Evolutionary conservation across 1,140 invertebrate genomes (phyloP), one percentile per base, ranked within the genome.

Genomic region (Lepidurus arcticus): DNA sequence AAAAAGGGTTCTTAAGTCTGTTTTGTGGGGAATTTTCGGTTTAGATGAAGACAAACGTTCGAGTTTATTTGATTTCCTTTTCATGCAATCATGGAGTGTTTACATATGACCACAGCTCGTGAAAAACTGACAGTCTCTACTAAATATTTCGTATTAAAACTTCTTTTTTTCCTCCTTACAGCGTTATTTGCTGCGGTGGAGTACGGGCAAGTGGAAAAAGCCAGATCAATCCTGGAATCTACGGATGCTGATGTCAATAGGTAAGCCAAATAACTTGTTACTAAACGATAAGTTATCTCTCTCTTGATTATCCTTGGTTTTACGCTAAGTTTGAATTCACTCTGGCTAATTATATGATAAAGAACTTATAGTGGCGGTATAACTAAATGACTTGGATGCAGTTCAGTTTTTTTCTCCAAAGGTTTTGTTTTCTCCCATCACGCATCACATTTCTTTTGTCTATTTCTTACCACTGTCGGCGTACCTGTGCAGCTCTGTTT

Each of bases 241-340:
- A 94, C 93, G 0, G 92, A 95, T 83, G 92, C 96, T 5, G 92
- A 97, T 85, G 90, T 97, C 34, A 97, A 97, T 86, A 94, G 94
- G 95, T 97, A 87, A 53, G 44, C n/a, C 34, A 42, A 76, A 75
- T 75, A 75, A 75, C 16, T 76, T 76, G 76, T 16, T 43, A 53
- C 11, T 65, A 24, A 73, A 34, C 34, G 3, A 34, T 34, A 34
- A 34, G 34, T 34, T 34, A 3, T 34, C 34, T 34, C 34, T 34
- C 34, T 34, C 34, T 34, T 34, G 34, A 34, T 4, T 34, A 3
- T 34, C 34, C 26, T 34, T 34, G 2, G 34, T 34, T 34, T 34
- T 34, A 4, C 34, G 34, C 34, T 34, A 34, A 34, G 34, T 34
- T 34, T 34, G 34, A 34, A 34, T 4, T 4, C 34, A 34, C 34